Evolutionary conservation across 2,888 invertebrate genomes (phyloP).

Genomic region (Drosophila fulvimacula): DNA sequence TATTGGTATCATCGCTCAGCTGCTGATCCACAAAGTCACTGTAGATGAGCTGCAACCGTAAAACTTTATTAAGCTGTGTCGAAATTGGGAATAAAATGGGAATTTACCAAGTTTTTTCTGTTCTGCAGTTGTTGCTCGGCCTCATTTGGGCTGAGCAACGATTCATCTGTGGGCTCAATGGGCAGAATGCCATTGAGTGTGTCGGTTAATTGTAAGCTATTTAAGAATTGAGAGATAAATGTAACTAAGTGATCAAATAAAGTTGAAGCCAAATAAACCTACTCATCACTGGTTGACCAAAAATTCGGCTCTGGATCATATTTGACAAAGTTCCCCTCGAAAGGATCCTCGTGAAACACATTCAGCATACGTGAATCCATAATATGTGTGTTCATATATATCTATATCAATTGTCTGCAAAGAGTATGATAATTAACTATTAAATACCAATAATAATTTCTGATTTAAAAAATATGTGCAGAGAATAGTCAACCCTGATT

Average conservation of each 20-base stretch:
- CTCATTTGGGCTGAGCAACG: conserved; percentile 63
- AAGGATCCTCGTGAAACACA: conserved; percentile 84
- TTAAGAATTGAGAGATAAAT: conserved; percentile 38
- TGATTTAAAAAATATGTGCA: too few relatives aligned
- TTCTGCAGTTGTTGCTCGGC: conserved; percentile 65
- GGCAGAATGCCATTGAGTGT: conserved; percentile 84
- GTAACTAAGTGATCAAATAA: neutral
- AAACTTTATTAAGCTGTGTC: neutral
- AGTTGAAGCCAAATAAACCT: conserved; percentile 45
- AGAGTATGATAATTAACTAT: neutral
- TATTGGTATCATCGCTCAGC: conserved; percentile 56
- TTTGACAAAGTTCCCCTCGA: conserved; percentile 82
- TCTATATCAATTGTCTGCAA: conserved; percentile 17
- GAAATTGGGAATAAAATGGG: too few relatives aligned
- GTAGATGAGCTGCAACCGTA: conserved; percentile 74
- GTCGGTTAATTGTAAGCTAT: conserved; percentile 82
- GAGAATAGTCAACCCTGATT: too few relatives aligned
- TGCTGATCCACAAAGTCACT: conserved; percentile 75
- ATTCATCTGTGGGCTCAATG: conserved; percentile 77
- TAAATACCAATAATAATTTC: neutral
- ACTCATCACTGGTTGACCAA: conserved; percentile 84
- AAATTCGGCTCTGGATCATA: conserved; percentile 79
- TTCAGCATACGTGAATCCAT: conserved; percentile 84
- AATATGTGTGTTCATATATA: conserved; percentile 17
- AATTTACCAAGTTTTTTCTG: conserved; percentile 77